Evolutionary conservation across 1,140 invertebrate species (phyloP), one percentile per base, ranked within the genome.

Genomic region (Lamellibrachia luymesi): DNA sequence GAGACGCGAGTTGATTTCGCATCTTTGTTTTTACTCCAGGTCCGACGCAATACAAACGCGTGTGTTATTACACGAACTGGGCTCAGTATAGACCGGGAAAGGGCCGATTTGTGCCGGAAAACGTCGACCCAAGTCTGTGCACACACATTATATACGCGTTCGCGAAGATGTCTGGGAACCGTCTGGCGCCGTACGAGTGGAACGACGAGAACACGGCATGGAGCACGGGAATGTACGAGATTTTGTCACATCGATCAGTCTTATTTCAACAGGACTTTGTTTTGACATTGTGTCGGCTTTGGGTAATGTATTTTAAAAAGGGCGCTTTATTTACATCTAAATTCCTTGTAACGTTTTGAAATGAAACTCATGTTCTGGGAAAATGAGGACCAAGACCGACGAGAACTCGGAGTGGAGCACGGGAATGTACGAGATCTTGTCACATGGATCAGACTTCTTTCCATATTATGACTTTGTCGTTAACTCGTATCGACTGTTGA

Each of bases 111-210:
- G 97, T 97, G 13, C 96, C 98, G 0, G 96, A 97, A 17, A 97
- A 97, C 93, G 96, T 98, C 6, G 97, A 98, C 90, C 97, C 97
- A 0, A 97, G 97, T 8, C 97, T 97, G 94, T 98, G 98, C 96
- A 98, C 98, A 7, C 98, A 98, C 95, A 96, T 98, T 8, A 97
- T 98, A 92, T 98, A 98, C 95, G 97, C 97, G 8, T 98, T 98
- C 94, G 98, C 98, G 2, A 97, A 97, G 17, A 94, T 98, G 94
- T 97, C 98, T 2, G 94, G 94, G 49, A 95, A 95, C 92, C 91
- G 93, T 5, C 90, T 96, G 50, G 93, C 92, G 13, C 93, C 95
- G n/a, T 95, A 95, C 93, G 95, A 96, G 93, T 95, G 95, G 94
- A 96, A 95, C 93, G 95, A 96, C 93, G 95, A 96, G 89, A 94